A percentile compares a stretch with the other conserved stretches of the same genome.
phyloP scores from a whole-genome alignment of 2,888 invertebrate genomes.

The Eupeodes luniger region DNA sequence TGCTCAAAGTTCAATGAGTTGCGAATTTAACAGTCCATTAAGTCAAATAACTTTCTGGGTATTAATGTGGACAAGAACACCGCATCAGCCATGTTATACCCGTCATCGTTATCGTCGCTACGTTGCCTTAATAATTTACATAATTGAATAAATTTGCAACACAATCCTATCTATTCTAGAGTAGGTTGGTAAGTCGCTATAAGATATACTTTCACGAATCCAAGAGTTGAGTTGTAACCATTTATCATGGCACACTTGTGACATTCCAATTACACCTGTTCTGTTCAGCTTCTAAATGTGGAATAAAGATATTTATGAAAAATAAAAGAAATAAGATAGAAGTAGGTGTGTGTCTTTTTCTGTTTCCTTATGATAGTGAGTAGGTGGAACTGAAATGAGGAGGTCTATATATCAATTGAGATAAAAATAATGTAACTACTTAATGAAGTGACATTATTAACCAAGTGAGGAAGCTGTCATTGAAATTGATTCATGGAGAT shows the following conservation, averaged over 20 bases:
- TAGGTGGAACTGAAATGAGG: slow-evolving; percentile 36
- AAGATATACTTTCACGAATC: slow-evolving; percentile 38
- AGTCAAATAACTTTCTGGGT: slow-evolving; percentile 12
- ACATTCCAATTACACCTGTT: slow-evolving; percentile 75
- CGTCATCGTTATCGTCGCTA: no score
- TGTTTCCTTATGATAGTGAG: background rate
- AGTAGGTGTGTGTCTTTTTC: slow-evolving; percentile 30
- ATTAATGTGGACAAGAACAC: background rate
- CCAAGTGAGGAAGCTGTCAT: slow-evolving; percentile 25
- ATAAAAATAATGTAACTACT: slow-evolving; percentile 13
- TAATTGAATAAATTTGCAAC: slow-evolving; percentile 71
- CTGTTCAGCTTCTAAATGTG: slow-evolving; percentile 66
- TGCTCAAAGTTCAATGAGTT: slow-evolving; percentile 34
- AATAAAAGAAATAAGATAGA: background rate
- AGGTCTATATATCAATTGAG: slow-evolving; percentile 24
- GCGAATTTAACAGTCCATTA: slow-evolving; percentile 67
- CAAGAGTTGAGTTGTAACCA: slow-evolving; percentile 66
- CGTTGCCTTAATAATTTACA: slow-evolving; percentile 56
- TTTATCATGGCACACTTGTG: slow-evolving; percentile 73
- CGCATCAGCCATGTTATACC: background rate
- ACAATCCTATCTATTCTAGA: background rate
- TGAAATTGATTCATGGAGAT: background rate
- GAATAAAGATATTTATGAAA: slow-evolving; percentile 47
- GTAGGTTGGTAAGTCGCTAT: background rate
- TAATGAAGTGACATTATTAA: slow-evolving; percentile 25